These are phyloP conservation scores for Gallinago media DNA, from an alignment of 2,113 vertebrate genomes.

Conservation along the genomic window DNA sequence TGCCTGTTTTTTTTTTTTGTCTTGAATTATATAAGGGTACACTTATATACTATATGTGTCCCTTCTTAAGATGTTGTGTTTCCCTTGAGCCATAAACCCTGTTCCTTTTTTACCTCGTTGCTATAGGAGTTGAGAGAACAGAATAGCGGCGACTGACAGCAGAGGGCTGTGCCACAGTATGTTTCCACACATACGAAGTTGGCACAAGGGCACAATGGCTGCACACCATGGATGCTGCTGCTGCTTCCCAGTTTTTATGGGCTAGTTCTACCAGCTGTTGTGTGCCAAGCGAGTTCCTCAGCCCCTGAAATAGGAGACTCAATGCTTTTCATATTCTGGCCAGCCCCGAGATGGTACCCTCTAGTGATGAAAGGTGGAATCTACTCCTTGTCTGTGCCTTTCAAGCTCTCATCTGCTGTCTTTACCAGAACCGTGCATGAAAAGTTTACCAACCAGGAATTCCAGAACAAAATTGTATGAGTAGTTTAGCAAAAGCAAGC, in stretches of 20 bases:
- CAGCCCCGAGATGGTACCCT: neutral
- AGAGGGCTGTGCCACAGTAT: neutral
- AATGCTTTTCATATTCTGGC: neutral
- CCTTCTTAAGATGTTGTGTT: neutral
- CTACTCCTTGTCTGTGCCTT: neutral
- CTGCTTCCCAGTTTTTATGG: neutral
- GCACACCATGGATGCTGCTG: neutral
- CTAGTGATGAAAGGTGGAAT: neutral
- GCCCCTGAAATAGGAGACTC: too few species aligned
- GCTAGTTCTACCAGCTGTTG: neutral
- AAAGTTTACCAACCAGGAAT: neutral
- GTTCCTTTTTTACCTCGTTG: neutral
- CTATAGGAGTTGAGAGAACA: neutral
- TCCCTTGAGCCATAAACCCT: neutral
- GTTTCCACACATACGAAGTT: neutral
- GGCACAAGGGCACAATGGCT: neutral
- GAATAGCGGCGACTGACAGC: neutral
- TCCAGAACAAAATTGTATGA: neutral
- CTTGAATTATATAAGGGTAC: neutral
- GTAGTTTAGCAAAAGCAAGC: neutral
- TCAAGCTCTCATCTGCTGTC: neutral
- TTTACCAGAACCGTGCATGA: neutral
- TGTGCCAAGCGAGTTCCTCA: neutral
- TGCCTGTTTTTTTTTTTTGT: neutral
- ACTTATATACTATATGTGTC: neutral